Conservation (phyloP, 2,113 vertebrate genomes). For the Toxostoma redivivum region DNA sequence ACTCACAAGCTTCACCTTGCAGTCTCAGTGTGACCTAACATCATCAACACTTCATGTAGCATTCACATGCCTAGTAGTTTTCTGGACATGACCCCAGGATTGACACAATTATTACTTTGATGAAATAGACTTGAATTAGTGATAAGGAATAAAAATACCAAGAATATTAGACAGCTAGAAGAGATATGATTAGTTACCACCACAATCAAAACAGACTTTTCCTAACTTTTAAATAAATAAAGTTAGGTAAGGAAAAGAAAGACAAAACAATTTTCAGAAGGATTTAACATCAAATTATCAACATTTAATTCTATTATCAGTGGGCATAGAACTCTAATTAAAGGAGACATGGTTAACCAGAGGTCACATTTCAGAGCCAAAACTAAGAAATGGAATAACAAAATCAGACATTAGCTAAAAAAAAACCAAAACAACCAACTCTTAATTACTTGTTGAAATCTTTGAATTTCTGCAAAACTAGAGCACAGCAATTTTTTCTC, state of each 20-base stretch:
- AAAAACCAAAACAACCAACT: not conserved
- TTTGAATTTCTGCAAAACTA: not conserved
- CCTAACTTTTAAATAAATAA: not conserved
- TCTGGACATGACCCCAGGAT: not conserved
- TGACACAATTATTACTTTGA: not conserved
- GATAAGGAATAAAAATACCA: not conserved
- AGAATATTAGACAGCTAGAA: not conserved
- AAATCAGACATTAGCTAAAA: not conserved
- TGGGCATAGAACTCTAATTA: not conserved
- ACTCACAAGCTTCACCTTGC: not conserved
- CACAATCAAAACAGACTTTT: not conserved
- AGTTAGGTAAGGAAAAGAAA: not conserved
- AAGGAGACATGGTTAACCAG: constrained; percentile 11
- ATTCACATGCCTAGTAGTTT: not conserved
- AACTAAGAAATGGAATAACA: not conserved
- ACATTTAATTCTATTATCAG: not conserved
- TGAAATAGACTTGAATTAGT: not conserved
- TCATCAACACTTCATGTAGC: not conserved
- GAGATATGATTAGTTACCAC: not conserved
- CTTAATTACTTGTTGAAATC: constrained; percentile 7
- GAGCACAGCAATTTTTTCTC: not conserved
- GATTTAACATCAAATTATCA: not conserved
- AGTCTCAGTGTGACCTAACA: not conserved
- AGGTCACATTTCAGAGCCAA: not conserved
- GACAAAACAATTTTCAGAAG: not conserved